Percentiles rank a stretch among this genome's conserved stretches.
Evolutionary conservation across 1,140 invertebrate genomes (phyloP).

Genomic region (Paracyclopina nana): DNA sequence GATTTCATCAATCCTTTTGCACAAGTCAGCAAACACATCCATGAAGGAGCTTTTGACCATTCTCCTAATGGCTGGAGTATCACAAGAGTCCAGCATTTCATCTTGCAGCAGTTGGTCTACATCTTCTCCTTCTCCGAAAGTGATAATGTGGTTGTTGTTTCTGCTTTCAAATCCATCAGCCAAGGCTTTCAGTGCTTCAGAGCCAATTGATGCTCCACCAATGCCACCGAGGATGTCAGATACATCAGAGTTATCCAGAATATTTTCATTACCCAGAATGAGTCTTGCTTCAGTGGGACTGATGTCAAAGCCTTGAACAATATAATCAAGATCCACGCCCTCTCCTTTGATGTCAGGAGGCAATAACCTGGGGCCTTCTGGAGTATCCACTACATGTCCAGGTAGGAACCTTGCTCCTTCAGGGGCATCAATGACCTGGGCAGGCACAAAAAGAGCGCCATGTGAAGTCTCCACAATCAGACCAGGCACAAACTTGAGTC

Average conservation of each 20-base stretch:
- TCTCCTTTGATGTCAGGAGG: constrained; percentile 44
- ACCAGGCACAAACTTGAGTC: constrained; percentile 48
- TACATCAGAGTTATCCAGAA: constrained; percentile 18
- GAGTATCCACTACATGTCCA: constrained; percentile 47
- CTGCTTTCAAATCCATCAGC: constrained; percentile 43
- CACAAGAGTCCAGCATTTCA: constrained; percentile 31
- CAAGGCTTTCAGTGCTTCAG: constrained; percentile 41
- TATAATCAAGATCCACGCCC: constrained; percentile 39
- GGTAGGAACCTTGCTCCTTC: constrained; percentile 46
- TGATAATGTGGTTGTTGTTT: constrained; percentile 23
- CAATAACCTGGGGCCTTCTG: constrained; percentile 44
- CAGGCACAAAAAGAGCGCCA: constrained; percentile 46
- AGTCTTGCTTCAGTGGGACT: constrained; percentile 43
- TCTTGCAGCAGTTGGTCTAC: constrained; percentile 38
- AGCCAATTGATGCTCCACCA: constrained; percentile 40
- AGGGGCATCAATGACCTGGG: constrained; percentile 42
- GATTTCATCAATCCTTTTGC: constrained; percentile 2
- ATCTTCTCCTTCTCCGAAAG: constrained; percentile 34
- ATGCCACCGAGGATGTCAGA: constrained; percentile 27
- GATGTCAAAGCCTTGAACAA: constrained; percentile 48
- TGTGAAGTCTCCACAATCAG: constrained; percentile 51
- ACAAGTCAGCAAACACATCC: constrained; percentile 11
- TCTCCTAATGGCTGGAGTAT: constrained; percentile 21
- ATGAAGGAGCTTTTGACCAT: constrained; percentile 8
- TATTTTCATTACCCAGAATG: constrained; percentile 32